A percentile compares a stretch with the other conserved stretches of the same genome.
Conservation (phyloP, 2,888 invertebrate genomes). For the Cheiracanthium punctorium region DNA sequence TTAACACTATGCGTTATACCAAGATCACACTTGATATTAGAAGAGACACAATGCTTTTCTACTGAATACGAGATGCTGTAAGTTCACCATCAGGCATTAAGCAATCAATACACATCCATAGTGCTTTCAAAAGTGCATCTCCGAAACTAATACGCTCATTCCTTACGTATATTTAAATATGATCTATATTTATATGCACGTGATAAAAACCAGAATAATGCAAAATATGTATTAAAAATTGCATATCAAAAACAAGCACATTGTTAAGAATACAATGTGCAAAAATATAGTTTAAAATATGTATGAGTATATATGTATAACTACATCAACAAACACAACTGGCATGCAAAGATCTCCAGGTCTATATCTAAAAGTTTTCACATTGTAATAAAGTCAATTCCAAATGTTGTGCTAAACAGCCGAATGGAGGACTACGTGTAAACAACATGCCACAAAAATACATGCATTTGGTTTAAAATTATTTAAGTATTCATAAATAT, state of each 20-base stretch:
- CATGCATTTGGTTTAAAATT: conserved; percentile 59
- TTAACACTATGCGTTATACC: no score
- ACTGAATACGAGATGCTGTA: no score
- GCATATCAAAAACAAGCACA: conserved; percentile 51
- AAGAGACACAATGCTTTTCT: no score
- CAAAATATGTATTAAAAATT: conserved; percentile 37
- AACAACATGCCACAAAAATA: conserved; percentile 60
- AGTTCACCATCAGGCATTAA: not conserved
- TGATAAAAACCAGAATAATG: conserved; percentile 27
- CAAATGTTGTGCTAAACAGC: conserved; percentile 40
- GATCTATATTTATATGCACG: conserved; percentile 28
- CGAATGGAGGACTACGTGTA: conserved; percentile 47
- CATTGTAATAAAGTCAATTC: conserved; percentile 51
- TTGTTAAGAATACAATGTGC: conserved; percentile 54
- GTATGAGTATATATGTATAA: conserved; percentile 20
- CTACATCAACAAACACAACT: conserved; percentile 58
- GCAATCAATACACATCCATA: not conserved
- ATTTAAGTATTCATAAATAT: no score
- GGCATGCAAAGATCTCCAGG: conserved; percentile 45
- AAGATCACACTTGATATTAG: no score
- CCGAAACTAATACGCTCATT: conserved; percentile 23
- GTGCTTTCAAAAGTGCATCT: conserved; percentile 59
- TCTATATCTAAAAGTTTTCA: conserved; percentile 29
- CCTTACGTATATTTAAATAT: not conserved
- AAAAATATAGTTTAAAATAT: conserved; percentile 36